Conservation (phyloP, 2,113 vertebrate species). For the Ahaetulla prasina region DNA sequence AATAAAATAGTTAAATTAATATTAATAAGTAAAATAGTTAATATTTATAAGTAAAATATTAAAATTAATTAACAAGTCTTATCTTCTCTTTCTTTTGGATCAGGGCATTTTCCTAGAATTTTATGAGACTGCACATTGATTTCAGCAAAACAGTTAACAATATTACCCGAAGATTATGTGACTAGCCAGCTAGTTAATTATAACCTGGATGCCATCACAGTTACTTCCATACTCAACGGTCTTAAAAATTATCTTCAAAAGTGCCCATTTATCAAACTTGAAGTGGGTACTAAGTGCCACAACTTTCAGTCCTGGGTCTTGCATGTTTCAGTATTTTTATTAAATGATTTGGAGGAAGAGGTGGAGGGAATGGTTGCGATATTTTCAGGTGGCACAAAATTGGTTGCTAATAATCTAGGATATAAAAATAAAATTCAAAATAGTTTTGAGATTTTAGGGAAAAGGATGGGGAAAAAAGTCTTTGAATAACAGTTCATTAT, state of each 20-base stretch:
- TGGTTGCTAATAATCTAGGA: neutral
- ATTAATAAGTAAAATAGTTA: too few species aligned
- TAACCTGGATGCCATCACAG: neutral
- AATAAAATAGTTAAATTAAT: neutral
- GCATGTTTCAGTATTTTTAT: neutral
- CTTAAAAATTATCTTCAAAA: neutral
- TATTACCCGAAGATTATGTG: neutral
- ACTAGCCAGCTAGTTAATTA: neutral
- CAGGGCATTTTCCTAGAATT: neutral
- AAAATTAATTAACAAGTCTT: neutral
- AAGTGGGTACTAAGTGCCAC: neutral
- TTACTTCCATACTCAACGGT: neutral
- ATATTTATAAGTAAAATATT: too few species aligned
- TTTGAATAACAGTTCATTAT: neutral
- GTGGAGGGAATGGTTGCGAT: neutral
- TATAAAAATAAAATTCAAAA: neutral
- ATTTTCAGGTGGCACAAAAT: neutral
- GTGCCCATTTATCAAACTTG: neutral
- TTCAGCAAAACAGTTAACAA: neutral
- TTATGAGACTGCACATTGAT: neutral
- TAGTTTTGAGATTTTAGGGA: neutral
- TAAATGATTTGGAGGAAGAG: neutral
- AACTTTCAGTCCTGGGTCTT: neutral
- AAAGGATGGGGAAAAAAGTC: neutral
- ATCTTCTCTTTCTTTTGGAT: neutral